A percentile compares a stretch with the other conserved stretches of the same genome.
phyloP scores from a whole-genome alignment of 1,140 invertebrate species.

The Drosophila mayri region DNA sequence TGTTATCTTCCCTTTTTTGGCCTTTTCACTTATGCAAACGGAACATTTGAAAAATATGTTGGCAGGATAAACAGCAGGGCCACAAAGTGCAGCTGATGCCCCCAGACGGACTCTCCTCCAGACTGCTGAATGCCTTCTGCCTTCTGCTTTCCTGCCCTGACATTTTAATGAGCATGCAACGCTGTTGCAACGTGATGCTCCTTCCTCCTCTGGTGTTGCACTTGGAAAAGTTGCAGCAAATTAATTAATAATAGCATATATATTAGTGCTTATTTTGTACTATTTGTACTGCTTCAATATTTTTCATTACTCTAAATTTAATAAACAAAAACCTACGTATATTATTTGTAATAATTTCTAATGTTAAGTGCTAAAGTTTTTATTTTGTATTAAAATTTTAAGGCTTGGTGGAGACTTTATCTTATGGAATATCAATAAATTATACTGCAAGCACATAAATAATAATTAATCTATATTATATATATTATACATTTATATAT shows the following conservation, averaged over 20 bases:
- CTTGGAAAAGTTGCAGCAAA: background rate
- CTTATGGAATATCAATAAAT: background rate
- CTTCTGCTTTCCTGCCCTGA: slow-evolving; percentile 62
- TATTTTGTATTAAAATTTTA: background rate
- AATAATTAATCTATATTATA: too few species aligned
- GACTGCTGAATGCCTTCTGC: slow-evolving; percentile 33
- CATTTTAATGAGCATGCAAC: slow-evolving; percentile 82
- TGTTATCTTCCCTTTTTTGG: slow-evolving; percentile 79
- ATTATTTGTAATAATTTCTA: too few species aligned
- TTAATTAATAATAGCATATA: background rate
- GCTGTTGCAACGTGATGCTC: slow-evolving; percentile 62
- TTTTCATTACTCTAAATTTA: background rate
- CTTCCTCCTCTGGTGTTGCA: slow-evolving; percentile 13
- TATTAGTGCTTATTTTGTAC: background rate
- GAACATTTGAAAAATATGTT: slow-evolving; percentile 82
- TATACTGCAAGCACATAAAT: background rate
- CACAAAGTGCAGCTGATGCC: slow-evolving; percentile 80
- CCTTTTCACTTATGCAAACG: slow-evolving; percentile 80
- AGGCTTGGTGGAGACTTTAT: background rate
- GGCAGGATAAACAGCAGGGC: slow-evolving; percentile 76
- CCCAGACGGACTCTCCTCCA: slow-evolving; percentile 45
- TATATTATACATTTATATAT: too few species aligned
- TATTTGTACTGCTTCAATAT: background rate
- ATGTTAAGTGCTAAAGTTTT: background rate
- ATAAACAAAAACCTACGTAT: background rate